Percentiles rank a stretch among this genome's conserved stretches.
Evolutionary conservation across 2,797 vertebrate species (phyloP).

Genomic region (Spea hammondii): DNA sequence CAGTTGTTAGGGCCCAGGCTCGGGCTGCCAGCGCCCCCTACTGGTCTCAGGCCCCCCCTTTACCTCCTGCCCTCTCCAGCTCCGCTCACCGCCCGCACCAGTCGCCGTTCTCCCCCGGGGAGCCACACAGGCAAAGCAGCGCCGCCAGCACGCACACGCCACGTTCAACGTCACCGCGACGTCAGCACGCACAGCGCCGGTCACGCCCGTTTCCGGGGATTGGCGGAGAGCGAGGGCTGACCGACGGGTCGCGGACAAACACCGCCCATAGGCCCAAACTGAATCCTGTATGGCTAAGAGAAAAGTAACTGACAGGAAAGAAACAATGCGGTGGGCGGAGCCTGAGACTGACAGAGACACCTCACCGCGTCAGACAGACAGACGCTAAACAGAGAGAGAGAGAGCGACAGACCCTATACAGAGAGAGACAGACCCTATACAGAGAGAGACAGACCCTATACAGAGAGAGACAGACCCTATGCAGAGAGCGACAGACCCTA

Average conservation of each 20-base stretch:
- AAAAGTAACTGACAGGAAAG: constrained; percentile 22
- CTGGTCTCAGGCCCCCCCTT: neutral
- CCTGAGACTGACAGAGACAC: neutral
- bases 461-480: too few species aligned
- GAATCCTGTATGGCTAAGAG: neutral
- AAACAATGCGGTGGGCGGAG: constrained; percentile 38
- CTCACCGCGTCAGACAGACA: too few species aligned
- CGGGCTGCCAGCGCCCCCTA: neutral
- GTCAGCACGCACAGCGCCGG: constrained; percentile 13
- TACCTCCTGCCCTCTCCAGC: neutral
- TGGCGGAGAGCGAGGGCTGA: neutral
- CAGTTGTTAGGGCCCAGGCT: neutral
- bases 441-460: too few species aligned
- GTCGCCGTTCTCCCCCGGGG: constrained; percentile 25
- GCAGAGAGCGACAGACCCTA: too few species aligned
- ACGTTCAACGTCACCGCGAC: constrained; percentile 20
- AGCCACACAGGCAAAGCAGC: constrained; percentile 39
- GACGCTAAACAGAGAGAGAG: too few species aligned
- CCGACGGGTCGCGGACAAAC: neutral
- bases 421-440: too few species aligned
- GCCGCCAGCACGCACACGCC: constrained; percentile 45
- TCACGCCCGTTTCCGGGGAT: neutral
- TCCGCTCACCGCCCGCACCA: constrained; percentile 6
- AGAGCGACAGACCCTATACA: too few species aligned
- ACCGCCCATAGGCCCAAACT: neutral